phyloP scores from a whole-genome alignment of 1,140 invertebrate genomes.

The Drosophila leontia region DNA sequence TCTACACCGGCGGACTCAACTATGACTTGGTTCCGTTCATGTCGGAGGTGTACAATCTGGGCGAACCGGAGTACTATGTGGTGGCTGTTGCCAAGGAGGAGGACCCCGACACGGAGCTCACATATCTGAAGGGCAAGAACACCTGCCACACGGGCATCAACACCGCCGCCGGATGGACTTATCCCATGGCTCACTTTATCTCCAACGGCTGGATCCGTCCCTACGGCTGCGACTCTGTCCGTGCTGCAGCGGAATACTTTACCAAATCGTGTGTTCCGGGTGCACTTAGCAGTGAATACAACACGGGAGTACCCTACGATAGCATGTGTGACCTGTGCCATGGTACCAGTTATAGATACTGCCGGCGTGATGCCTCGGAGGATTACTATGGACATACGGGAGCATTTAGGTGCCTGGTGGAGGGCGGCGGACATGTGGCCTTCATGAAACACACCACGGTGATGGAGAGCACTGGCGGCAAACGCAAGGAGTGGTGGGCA shows the following conservation, averaged over 20 bases:
- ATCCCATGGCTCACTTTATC: constrained; percentile 96
- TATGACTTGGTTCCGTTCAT: constrained; percentile 94
- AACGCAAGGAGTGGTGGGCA: constrained; percentile 96
- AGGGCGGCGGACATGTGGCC: constrained; percentile 97
- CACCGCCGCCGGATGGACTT: constrained; percentile 97
- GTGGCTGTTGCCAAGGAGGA: constrained; percentile 96
- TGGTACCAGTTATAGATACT: constrained; percentile 92
- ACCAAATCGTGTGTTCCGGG: constrained; percentile 96
- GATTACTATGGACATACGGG: constrained; percentile 96
- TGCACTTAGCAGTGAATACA: constrained; percentile 93
- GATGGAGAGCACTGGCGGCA: constrained; percentile 95
- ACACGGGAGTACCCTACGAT: constrained; percentile 92
- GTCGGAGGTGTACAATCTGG: constrained; percentile 95
- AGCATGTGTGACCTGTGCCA: constrained; percentile 98
- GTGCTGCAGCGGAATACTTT: constrained; percentile 96
- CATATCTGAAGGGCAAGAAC: constrained; percentile 94
- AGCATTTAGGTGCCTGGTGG: constrained; percentile 96
- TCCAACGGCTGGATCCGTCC: constrained; percentile 97
- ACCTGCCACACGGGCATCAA: constrained; percentile 97
- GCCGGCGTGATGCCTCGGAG: constrained; percentile 93
- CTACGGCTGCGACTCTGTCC: constrained; percentile 95
- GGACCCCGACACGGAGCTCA: constrained; percentile 93
- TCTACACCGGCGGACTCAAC: constrained; percentile 94
- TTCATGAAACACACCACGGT: constrained; percentile 97
- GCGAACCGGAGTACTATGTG: constrained; percentile 95